phyloP scores from a whole-genome alignment of 2,888 invertebrate species.

The Synergus laeviventris region DNA sequence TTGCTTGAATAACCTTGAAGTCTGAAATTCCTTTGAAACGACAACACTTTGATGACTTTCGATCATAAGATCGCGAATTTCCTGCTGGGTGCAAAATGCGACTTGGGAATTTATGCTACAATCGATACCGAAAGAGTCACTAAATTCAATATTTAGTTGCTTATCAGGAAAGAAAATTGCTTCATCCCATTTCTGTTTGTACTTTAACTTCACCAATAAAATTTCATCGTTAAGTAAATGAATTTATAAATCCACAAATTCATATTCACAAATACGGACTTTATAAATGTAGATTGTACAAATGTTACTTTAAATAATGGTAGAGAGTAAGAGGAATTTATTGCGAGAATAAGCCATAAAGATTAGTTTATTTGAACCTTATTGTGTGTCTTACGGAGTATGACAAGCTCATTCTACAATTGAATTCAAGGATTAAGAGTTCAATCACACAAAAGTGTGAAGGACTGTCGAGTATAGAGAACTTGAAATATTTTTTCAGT shows the following conservation, averaged over 20 bases:
- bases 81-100: conserved; percentile 33
- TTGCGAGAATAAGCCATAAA: background rate
- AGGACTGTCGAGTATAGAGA: background rate
- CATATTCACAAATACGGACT: too few species aligned
- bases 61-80: conserved; percentile 29
- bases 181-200: conserved; percentile 13
- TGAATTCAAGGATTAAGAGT: conserved; percentile 13
- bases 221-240: background rate
- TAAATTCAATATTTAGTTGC: conserved; percentile 20
- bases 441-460: conserved; percentile 1
- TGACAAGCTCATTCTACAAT: background rate
- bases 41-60: conserved; percentile 38
- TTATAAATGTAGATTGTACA: background rate
- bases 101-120: conserved; percentile 22
- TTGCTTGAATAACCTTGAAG: conserved; percentile 32
- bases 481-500: background rate
- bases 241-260: background rate
- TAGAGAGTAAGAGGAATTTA: background rate
- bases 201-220: background rate
- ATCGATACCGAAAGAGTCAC: conserved; percentile 4
- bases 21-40: conserved; percentile 35
- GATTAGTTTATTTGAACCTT: conserved; percentile 16
- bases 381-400: background rate
- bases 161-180: conserved; percentile 10
- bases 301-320: background rate